Conservation (phyloP, 2,113 vertebrate genomes). For the Anarhynchus alexandrinus region DNA sequence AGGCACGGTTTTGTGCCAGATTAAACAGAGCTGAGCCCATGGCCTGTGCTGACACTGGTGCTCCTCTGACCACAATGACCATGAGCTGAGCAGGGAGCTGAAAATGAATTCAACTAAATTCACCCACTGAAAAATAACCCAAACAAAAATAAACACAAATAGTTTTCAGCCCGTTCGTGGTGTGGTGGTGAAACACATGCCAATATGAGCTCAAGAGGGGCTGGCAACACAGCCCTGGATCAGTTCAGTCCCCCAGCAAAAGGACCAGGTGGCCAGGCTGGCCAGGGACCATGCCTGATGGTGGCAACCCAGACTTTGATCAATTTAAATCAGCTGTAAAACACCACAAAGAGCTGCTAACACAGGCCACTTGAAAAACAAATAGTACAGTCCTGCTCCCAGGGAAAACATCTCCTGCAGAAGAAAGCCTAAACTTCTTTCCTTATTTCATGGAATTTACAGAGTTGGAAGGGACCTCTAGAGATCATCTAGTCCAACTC, state of each 20-base stretch:
- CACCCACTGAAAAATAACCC: not conserved
- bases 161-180: not conserved
- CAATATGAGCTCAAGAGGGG: not conserved
- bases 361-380: not conserved
- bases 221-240: not conserved
- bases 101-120: not conserved
- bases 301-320: not conserved
- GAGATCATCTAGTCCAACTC: no score
- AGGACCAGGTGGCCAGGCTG: not conserved
- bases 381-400: not conserved
- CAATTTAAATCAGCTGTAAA: not conserved
- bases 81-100: not conserved
- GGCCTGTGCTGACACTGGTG: not conserved
- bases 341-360: not conserved
- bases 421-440: not conserved
- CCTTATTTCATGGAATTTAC: no score
- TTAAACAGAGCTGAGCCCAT: not conserved
- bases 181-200: rapidly evolving
- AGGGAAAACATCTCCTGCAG: not conserved
- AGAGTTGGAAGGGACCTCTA: no score
- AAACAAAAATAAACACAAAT: not conserved
- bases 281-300: not conserved
- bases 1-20: not conserved
- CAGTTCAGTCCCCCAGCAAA: not conserved
- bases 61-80: not conserved